Evolutionary conservation across 2,888 invertebrate genomes (phyloP).

Genomic region (Ptychoptera contaminata): DNA sequence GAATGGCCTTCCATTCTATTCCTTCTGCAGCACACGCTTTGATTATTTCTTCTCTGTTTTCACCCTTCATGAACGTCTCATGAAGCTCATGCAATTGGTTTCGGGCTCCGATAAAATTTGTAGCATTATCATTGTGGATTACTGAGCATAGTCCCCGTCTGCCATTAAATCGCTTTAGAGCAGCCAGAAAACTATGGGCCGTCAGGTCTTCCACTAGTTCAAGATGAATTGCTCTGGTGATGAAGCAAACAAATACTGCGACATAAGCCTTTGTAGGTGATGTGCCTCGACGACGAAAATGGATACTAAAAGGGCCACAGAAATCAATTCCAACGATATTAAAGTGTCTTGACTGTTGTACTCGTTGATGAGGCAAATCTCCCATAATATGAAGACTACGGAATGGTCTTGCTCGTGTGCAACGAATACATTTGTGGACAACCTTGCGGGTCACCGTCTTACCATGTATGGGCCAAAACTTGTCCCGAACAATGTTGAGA

Average conservation of each 20-base stretch:
- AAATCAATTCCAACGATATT: neutral
- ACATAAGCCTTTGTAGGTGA: neutral
- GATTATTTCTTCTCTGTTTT: too few relatives aligned
- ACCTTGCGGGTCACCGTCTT: neutral
- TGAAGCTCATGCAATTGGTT: neutral
- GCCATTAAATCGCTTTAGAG: constrained; percentile 1
- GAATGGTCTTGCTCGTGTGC: neutral
- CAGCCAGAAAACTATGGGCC: neutral
- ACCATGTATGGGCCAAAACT: neutral
- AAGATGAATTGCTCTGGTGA: neutral
- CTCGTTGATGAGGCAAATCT: neutral
- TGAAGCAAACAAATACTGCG: neutral
- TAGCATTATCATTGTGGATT: constrained; percentile 5
- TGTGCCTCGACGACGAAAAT: neutral
- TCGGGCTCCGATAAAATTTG: neutral
- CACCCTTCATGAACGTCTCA: too few relatives aligned
- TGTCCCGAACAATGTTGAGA: neutral
- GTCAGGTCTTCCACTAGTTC: neutral
- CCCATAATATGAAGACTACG: neutral
- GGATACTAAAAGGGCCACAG: neutral
- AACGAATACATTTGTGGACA: neutral
- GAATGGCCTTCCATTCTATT: constrained; percentile 8
- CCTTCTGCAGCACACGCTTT: neutral
- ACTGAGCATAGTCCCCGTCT: neutral
- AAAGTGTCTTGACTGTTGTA: neutral